Evolutionary conservation across 2,888 invertebrate genomes (phyloP).

Genomic region (Pterostichus niger): DNA sequence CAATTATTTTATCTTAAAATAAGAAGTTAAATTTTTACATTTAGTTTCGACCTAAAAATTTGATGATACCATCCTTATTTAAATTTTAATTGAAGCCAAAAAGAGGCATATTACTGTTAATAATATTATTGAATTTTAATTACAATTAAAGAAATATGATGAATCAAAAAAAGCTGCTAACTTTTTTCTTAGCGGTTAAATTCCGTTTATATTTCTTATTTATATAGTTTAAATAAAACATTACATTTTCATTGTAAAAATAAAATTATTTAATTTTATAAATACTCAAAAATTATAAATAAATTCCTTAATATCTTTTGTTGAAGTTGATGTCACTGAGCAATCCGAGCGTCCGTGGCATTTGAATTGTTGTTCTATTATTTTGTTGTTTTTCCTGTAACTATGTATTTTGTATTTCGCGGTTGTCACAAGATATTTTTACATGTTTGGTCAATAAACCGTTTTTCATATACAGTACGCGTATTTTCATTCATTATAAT

Average conservation of each 20-base stretch:
- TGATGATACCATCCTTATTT: slow-evolving; percentile 77
- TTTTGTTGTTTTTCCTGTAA: no score
- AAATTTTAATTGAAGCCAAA: slow-evolving; percentile 75
- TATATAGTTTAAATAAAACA: slow-evolving; percentile 83
- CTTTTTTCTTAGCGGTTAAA: slow-evolving; percentile 80
- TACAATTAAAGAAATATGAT: slow-evolving; percentile 82
- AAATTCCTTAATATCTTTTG: slow-evolving; percentile 76
- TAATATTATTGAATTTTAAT: slow-evolving; percentile 80
- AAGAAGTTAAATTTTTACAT: slow-evolving; percentile 78
- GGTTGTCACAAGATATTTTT: no score
- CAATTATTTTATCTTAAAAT: slow-evolving; percentile 74
- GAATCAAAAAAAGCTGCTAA: slow-evolving; percentile 82
- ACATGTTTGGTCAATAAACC: no score
- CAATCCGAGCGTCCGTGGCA: no score
- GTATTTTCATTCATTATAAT: no score
- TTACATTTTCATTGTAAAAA: slow-evolving; percentile 84
- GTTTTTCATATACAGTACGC: no score
- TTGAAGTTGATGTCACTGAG: no score
- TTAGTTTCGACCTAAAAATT: slow-evolving; percentile 80
- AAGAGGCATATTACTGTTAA: slow-evolving; percentile 85
- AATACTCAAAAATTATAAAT: slow-evolving; percentile 71
- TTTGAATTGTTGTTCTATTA: no score
- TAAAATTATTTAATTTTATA: slow-evolving; percentile 76
- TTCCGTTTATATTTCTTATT: slow-evolving; percentile 79
- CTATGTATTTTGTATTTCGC: no score